Evolutionary conservation across 2,888 invertebrate species (phyloP), one percentile per base, ranked within the genome.

Genomic region (Polia nebulosa): DNA sequence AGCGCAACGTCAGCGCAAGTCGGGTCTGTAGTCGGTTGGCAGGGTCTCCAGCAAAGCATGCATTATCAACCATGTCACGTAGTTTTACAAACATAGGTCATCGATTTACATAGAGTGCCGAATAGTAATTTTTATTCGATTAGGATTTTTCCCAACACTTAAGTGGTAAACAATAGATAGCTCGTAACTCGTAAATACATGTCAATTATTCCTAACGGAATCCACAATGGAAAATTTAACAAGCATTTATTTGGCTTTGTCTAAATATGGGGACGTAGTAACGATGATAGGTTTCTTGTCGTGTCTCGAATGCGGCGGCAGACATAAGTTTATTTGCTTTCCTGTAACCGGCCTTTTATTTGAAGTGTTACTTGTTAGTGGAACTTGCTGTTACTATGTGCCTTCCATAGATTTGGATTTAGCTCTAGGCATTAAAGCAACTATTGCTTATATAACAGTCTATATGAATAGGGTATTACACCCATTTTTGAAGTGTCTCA

Each of bases 181-280:
- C 27, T 55, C 15, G n/a, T 49, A 22, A 47, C 36, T 65, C 27
- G 20, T 44, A 66, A 1, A 34, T 22, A 53, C 22, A 60, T 39
- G 52, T 22, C 22, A 72, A 44, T 52, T 55, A 73, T 55, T 73
- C 39, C 0, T 32, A 27, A 22, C n/a, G 27, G 65, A 55, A 49
- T 44, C 22, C 1, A 5, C 36, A n/a, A 32, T 15, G 76, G 56
- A 34, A 65, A 74, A 17, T 36, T 55, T 63, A 25, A 22, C 41
- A 20, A 65, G 67, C 51, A 56, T 36, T 51, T 75, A 36, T 75
- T 56, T 65, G 76, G 71, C 55, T 71, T 66, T 44, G 9, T 51
- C 34, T 55, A 51, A 45, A 49, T 65, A 36, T 29, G 17, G 41
- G 2, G 9, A 32, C 29, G 17, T 60, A 29, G 41, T 60, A 29